Percentiles rank a stretch among this genome's conserved stretches.
phyloP scores from a whole-genome alignment of 2,888 invertebrate species.

The Platycheirus albimanus region DNA sequence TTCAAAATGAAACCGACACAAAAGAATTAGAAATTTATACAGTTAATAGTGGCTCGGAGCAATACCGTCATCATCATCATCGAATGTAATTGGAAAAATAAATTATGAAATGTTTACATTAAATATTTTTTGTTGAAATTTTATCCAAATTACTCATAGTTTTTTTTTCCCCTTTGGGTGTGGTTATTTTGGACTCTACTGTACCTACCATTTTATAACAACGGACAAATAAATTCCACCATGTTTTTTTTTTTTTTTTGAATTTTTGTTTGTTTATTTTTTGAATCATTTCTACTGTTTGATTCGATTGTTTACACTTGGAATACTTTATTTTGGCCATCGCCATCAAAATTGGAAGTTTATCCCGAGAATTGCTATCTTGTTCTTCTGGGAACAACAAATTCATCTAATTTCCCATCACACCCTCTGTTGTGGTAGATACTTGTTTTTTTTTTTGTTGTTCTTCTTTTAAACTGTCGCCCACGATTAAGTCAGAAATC shows the following conservation, averaged over 20 bases:
- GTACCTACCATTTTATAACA: background rate
- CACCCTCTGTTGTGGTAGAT: conserved; percentile 16
- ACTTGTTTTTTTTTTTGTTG: background rate
- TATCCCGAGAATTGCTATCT: no score
- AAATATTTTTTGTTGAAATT: no score
- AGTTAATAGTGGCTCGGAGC: no score
- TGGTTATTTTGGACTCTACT: conserved; percentile 8
- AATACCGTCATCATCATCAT: no score
- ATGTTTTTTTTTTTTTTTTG: background rate
- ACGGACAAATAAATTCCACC: background rate
- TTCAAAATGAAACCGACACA: no score
- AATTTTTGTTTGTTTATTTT: conserved; percentile 24
- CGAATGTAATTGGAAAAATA: no score
- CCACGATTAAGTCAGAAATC: conserved; percentile 35
- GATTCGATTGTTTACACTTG: conserved; percentile 39
- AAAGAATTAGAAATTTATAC: no score
- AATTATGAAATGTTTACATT: no score
- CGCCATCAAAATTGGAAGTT: background rate
- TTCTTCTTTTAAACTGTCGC: conserved; percentile 28
- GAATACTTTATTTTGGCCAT: conserved; percentile 16
- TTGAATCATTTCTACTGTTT: conserved; percentile 8
- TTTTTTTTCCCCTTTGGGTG: no score
- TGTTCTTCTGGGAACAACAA: background rate
- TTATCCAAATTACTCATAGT: no score
- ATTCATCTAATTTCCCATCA: conserved; percentile 27